Evolutionary conservation across 2,888 invertebrate species (phyloP), one percentile per base, ranked within the genome.

Genomic region (Unio delphinus): DNA sequence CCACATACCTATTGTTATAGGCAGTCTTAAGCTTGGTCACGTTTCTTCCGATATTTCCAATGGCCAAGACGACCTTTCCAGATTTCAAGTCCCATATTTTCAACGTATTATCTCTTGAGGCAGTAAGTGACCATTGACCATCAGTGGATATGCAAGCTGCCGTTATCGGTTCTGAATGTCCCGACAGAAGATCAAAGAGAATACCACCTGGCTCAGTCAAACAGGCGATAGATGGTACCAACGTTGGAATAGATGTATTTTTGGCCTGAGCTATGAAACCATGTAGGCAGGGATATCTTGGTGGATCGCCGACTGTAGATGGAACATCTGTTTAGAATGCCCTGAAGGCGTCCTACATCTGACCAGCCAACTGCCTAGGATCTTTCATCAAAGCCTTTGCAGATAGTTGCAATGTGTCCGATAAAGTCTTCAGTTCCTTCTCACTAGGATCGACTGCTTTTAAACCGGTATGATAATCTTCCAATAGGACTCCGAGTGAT

Each of bases 301-400:
- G 82, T 2, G 87, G 87, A 70, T 89, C 89, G 0, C 82, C 83
- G 2, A 87, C 83, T 0, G 88, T 76, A 18, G 80, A 78, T 8
- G 88, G 88, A 5, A 83, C 68, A 64, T 87, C 80, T 75, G 54
- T 84, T 80, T 64, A 90, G 84, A 64, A 90, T 84, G 28, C 85
- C 81, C 54, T 88, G 83, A 23, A 91, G 82, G 60, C 91, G 86
- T 8, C 90, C 90, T 61, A 90, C 75, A 94, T 90, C 75, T 95
- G 93, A 4, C 95, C 93, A 83, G 94, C 95, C 83, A 96, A 93
- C 89, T 96, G 96, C 83, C 94, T 92, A 55, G 95, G 95, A 88
- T 96, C 96, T 81, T 95, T 94, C 83, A 93, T 94, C 67, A 96
- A 90, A 23, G 95, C 94, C 83, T 92, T 92, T 7, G 94, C 93